Base-by-base conservation (phyloP, 2,888 invertebrate genomes). In the Netelia melanura region DNA sequence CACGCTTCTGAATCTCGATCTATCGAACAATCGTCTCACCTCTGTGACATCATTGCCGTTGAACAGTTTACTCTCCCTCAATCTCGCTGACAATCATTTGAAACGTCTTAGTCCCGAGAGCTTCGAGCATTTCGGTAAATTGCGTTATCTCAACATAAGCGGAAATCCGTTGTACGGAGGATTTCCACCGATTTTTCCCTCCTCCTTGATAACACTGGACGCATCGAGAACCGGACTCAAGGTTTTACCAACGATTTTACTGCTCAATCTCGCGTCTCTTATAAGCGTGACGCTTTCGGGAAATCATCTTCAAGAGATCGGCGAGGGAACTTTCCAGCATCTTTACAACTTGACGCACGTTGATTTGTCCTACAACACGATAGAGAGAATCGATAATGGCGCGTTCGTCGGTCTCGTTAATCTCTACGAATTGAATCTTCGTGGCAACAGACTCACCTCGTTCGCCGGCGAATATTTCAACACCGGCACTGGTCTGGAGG, bases 381-480 rank as follows among this genome's bases (percentile, higher is more conserved):
- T 98, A 54, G 95, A 95, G 21, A 96, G 96, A 75, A 96, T 98
- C 72, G 95, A 96, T 78, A 96, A 96, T 23, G 96, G 96, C 0
- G 96, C 97, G 0, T 98, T 98, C 92, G 96, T 97, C 0, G 97
- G 97, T 88, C 95, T 97, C 0, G 96, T 96, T 94, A 96, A 96
- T 82, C 95, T 98, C 58, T 96, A 96, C 91, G 95, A 95, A 76
- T 94, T 98, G 75, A 96, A 96, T 86, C 92, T 98, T 6, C 96
- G 95, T 89, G 97, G 97, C 1, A 98, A 98, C 93, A 96, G 96
- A 90, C 92, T 98, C 87, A 96, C 95, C 54, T 96, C 97, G 0
- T 97, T 98, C 93, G 96, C 97, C 94, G 97, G 97, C 1, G 97
- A 98, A 94, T 96, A 97, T 92, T 98, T 98, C 92, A 97, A 97